Base-by-base conservation (phyloP, 2,888 invertebrate genomes). In the Xanthia togata region DNA sequence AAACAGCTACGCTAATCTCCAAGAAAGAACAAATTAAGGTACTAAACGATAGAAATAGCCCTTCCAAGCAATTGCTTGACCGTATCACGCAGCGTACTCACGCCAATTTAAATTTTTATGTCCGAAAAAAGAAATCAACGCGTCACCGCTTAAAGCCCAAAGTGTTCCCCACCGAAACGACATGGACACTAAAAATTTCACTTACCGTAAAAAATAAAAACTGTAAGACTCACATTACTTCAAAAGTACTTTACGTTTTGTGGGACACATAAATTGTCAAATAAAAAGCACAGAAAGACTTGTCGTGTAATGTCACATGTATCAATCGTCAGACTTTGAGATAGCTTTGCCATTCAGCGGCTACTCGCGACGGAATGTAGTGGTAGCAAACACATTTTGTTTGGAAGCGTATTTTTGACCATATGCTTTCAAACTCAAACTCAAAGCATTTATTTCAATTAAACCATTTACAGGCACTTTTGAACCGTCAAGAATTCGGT, bases 291-390 rank as follows among this genome's bases (percentile, higher is more conserved):
- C 74, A 81, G 62, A 76, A 65, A 80, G 70, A 67, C 44, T 62
- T 65, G 81, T 76, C 83, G 75, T 86, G 79, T 88, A 89, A 82
- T 85, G 89, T 89, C 83, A 88, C 90, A 91, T 92, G 90, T 85
- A 90, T 92, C 92, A 91, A 90, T 92, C 90, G 91, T 77, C 88
- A 77, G 69, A 68, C 79, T 83, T 70, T 65, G 71, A 73, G 70
- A 81, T 78, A 73, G 81, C 76, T 88, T 82, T 81, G 85, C 88
- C 88, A 87, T 88, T 90, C 83, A 86, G 73, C 82, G 82, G 73
- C 69, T 78, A 71, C 67, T 84, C 75, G 70, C 60, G 63, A 55
- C 72, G 83, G 85, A 84, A 86, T 83, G 88, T 91, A 89, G 70
- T 38, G 90, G 76, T 72, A 78, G 79, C 73, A 81, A 35, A 31